Conservation (phyloP, 2,113 vertebrate genomes). For the Ptilonorhynchus violaceus region DNA sequence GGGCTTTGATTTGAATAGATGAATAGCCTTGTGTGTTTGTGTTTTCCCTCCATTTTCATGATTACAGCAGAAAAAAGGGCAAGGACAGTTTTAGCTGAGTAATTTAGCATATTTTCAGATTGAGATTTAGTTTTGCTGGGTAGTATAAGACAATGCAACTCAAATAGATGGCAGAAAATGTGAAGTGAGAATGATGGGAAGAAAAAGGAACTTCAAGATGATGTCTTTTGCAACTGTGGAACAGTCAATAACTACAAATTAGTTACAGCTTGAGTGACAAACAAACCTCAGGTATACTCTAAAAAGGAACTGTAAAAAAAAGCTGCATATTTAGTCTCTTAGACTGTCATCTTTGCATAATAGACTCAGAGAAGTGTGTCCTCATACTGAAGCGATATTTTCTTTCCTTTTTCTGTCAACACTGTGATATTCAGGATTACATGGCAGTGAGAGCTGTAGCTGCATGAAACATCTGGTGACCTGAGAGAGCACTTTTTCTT, state of each 20-base stretch:
- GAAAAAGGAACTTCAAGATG: neutral
- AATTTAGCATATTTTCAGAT: neutral
- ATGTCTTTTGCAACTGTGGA: neutral
- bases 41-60: neutral
- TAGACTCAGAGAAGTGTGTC: neutral
- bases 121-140: neutral
- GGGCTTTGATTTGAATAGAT: neutral
- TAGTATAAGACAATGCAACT: neutral
- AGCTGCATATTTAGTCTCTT: neutral
- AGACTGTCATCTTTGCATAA: neutral
- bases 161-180: neutral
- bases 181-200: neutral
- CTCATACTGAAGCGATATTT: fast-evolving
- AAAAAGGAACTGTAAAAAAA: neutral
- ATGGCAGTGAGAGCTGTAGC: neutral
- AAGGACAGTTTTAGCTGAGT: neutral
- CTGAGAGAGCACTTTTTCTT: neutral
- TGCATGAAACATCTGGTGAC: neutral
- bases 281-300: neutral
- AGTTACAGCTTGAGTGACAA: neutral
- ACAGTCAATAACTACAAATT: neutral
- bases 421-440: neutral
- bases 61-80: neutral
- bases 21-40: neutral
- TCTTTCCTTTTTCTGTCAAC: neutral